Evolutionary conservation across 2,797 vertebrate species (phyloP).

Genomic region (Cyclura pinguis): DNA sequence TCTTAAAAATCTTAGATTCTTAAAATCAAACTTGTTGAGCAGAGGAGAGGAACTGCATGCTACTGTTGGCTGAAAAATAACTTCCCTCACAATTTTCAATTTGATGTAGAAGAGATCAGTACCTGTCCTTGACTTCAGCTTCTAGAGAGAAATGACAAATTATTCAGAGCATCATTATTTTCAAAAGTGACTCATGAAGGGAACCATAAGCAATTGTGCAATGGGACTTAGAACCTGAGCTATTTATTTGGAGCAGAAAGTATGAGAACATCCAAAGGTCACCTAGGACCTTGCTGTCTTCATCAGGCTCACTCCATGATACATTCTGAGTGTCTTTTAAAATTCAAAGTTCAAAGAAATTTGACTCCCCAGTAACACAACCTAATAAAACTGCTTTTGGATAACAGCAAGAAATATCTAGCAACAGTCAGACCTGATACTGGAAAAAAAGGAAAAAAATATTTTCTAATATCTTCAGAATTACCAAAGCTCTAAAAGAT

Average conservation of each 20-base stretch:
- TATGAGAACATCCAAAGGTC: background rate
- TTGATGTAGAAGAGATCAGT: background rate
- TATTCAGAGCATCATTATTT: background rate
- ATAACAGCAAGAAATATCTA: too few relatives aligned
- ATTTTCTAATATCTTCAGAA: background rate
- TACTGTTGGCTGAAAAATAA: background rate
- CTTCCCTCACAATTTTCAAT: background rate
- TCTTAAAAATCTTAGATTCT: conserved; percentile 3
- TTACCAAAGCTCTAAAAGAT: background rate
- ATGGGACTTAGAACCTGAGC: background rate
- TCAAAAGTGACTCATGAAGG: background rate
- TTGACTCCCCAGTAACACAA: background rate
- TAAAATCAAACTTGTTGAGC: background rate
- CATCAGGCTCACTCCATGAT: background rate
- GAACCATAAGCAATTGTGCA: background rate
- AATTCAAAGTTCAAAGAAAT: background rate
- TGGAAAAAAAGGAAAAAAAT: background rate
- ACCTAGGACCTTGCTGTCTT: background rate
- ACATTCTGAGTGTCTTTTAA: too few relatives aligned
- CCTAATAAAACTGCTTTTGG: too few relatives aligned
- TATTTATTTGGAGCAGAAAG: background rate
- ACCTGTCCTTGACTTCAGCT: background rate
- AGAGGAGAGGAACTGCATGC: background rate
- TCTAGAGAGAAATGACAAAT: background rate
- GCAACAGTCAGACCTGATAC: background rate